Evolutionary conservation across 2,797 vertebrate species (phyloP), one percentile per base, ranked within the genome.

Genomic region (Leucoraja ocellata): DNA sequence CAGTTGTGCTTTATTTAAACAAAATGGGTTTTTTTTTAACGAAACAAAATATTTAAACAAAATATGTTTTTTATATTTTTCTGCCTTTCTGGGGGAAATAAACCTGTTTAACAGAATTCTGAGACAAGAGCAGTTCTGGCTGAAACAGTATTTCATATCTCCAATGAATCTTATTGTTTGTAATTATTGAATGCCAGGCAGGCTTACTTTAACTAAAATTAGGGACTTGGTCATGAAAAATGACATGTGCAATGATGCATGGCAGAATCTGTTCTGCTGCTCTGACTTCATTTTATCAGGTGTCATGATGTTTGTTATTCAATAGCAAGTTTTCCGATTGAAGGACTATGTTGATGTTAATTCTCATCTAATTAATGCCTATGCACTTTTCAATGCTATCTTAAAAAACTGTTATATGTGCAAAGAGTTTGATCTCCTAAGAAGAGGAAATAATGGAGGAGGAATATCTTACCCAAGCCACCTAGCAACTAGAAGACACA

Each of bases 131-230:
- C 11, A 18, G 23, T 1, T 76, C 25, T 76, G 71, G 90, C 65
- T 92, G 90, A n/a, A 71, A 91, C 39, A 90, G 63, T 32, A 68
- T 25, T 90, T 36, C 16, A 71, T 68, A 32, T 14, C 7, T 71
- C 6, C 71, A 71, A 7, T n/a, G 10, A 91, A 63, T 68, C 32
- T 91, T 73, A 71, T 39, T 73, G 68, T 39, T 32, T 92, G 90
- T 76, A 92, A 92, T 92, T 71, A 58, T 92, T 76, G 58, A 92
- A 76, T 76, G 23, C 71, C 68, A 92, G 71, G 71, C 76, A n/a
- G 13, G 39, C 68, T 54, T 76, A 76, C 23, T 71, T 76, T 11
- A 74, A 76, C 13, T 54, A 92, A 92, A 74, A 11, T 25, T 74
- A 74, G 90, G 73, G 71, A 76, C 68, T 74, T 71, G 25, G 36